phyloP scores from a whole-genome alignment of 2,113 vertebrate genomes.

The Bubo bubo region DNA sequence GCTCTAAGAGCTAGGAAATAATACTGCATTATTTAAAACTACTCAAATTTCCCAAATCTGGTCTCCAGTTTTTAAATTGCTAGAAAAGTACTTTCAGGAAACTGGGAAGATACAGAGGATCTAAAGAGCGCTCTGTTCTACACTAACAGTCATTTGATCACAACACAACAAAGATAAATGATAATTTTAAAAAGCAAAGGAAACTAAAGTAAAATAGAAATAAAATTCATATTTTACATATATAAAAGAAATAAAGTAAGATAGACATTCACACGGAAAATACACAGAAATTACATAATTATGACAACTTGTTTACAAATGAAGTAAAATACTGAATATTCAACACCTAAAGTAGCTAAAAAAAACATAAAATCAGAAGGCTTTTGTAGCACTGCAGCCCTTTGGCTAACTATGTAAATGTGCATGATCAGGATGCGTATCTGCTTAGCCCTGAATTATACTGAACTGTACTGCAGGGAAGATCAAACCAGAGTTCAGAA shows the following conservation, averaged over 20 bases:
- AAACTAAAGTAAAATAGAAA: neutral
- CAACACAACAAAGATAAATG: neutral
- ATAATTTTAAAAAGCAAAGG: neutral
- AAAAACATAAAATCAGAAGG: neutral
- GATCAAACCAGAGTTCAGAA: neutral
- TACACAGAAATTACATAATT: neutral
- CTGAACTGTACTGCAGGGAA: neutral
- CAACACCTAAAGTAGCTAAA: neutral
- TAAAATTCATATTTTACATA: neutral
- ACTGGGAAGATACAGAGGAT: neutral
- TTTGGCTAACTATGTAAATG: neutral
- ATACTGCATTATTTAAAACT: neutral
- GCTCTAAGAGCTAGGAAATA: neutral
- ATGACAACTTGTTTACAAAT: neutral
- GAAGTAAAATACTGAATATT: neutral
- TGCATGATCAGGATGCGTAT: neutral
- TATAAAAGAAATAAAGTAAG: neutral
- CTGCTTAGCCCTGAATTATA: neutral
- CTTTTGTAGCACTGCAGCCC: neutral
- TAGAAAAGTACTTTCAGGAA: neutral
- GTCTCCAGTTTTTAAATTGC: neutral
- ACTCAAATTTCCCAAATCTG: neutral
- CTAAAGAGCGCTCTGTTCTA: neutral
- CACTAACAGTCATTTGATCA: neutral
- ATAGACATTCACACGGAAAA: neutral